Conservation (phyloP, 2,113 vertebrate species). For the Chionodraco myersi region DNA sequence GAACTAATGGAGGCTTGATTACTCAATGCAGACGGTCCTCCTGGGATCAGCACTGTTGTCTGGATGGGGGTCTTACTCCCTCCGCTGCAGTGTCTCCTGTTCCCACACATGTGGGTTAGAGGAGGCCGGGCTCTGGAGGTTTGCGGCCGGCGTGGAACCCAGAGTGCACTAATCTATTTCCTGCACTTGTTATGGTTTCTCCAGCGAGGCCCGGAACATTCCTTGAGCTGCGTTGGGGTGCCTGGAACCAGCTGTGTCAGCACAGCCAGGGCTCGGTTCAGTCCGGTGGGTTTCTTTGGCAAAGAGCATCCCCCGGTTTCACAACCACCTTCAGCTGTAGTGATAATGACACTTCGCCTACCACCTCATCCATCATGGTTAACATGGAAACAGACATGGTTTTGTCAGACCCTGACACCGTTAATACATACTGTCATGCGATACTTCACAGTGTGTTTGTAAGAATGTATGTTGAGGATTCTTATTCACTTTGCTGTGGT, state of each 20-base stretch:
- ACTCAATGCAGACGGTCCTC: conserved; percentile 24
- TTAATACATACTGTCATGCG: conserved; percentile 50
- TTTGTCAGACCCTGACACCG: conserved; percentile 43
- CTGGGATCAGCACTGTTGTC: conserved; percentile 29
- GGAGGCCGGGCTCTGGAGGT: conserved; percentile 71
- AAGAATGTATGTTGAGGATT: conserved; percentile 45
- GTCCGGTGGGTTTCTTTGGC: conserved; percentile 57
- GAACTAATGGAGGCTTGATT: conserved; percentile 27
- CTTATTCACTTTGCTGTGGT: conserved; percentile 60
- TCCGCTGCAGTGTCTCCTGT: conserved; percentile 33
- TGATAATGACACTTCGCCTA: conserved; percentile 37
- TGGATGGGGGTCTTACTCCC: conserved; percentile 42
- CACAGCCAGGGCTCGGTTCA: conserved; percentile 76
- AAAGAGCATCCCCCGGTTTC: conserved; percentile 18
- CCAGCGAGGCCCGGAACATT: conserved; percentile 83
- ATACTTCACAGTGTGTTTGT: conserved; percentile 47
- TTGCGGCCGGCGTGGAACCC: conserved; percentile 82
- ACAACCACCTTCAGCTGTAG: conserved; percentile 25
- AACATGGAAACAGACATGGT: conserved; percentile 30
- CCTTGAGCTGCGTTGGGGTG: conserved; percentile 70
- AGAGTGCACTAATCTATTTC: conserved; percentile 91
- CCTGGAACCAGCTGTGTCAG: conserved; percentile 89
- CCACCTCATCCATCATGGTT: conserved; percentile 62
- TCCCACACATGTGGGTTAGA: conserved; percentile 84
- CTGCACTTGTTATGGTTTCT: conserved; percentile 96